A percentile compares a stretch with the other conserved stretches of the same genome.
Conservation (phyloP, 1,140 invertebrate species). For the Cephus cinctus region DNA sequence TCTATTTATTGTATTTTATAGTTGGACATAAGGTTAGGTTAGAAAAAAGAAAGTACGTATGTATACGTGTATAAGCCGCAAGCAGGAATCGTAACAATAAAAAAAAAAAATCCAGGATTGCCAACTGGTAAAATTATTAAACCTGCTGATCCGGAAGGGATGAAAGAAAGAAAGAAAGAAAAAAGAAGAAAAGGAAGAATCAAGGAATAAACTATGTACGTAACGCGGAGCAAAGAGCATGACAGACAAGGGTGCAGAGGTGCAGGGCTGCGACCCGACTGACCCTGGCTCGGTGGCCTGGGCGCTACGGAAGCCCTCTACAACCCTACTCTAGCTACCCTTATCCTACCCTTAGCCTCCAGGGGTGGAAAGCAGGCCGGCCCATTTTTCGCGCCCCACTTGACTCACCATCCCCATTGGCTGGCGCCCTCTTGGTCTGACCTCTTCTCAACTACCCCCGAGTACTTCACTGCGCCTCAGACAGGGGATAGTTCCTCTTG, state of each 20-base stretch:
- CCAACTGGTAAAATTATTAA: too few relatives aligned
- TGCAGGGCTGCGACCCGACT: constrained; percentile 53
- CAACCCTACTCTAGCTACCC: constrained; percentile 43
- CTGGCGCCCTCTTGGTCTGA: constrained; percentile 45
- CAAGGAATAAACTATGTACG: too few relatives aligned
- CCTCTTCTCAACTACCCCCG: constrained; percentile 30
- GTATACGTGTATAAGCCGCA: neutral
- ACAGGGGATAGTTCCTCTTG: too few relatives aligned
- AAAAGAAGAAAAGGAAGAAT: neutral
- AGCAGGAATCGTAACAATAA: neutral
- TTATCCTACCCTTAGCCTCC: constrained; percentile 30
- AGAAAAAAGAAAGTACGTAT: too few relatives aligned
- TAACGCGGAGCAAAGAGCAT: constrained; percentile 46
- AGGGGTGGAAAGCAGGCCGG: constrained; percentile 43
- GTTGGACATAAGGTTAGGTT: too few relatives aligned
- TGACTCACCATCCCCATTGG: constrained; percentile 50
- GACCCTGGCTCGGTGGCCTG: constrained; percentile 49
- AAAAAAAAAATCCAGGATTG: neutral
- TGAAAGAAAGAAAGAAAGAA: neutral
- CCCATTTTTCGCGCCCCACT: constrained; percentile 55
- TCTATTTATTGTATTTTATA: too few relatives aligned
- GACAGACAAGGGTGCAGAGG: constrained; percentile 42
- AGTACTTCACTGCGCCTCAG: neutral
- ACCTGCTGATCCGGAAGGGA: neutral
- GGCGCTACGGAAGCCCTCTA: constrained; percentile 40